Percentiles rank a stretch among this genome's conserved stretches.
These are phyloP conservation scores for Nomada lathburiana DNA, from an alignment of 2,888 invertebrate genomes.

Conservation along the genomic window DNA sequence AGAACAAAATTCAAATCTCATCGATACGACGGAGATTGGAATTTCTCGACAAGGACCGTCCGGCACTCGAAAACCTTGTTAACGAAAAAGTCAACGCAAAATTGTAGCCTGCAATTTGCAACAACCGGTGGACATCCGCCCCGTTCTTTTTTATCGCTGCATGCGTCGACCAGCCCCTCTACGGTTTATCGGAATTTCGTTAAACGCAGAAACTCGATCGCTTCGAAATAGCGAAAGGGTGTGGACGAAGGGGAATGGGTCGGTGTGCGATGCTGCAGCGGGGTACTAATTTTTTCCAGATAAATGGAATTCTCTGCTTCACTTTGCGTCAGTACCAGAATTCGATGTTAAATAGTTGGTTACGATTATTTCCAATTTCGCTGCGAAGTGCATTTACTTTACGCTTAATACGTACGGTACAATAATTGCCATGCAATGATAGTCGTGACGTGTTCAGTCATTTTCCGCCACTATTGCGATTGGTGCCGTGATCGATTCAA, in stretches of 20 bases:
- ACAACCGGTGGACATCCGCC: conserved; percentile 29
- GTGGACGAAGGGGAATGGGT: neutral
- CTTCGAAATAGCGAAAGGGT: conserved; percentile 8
- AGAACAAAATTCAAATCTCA: neutral
- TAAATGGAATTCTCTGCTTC: conserved; percentile 51
- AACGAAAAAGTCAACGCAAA: conserved; percentile 46
- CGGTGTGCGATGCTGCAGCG: neutral
- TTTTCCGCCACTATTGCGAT: too few species aligned
- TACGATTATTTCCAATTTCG: conserved; percentile 13
- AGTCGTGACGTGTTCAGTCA: too few species aligned
- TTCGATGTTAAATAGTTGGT: conserved; percentile 44
- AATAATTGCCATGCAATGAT: too few species aligned
- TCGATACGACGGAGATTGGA: conserved; percentile 4
- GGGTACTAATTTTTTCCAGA: conserved; percentile 46
- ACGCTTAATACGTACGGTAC: too few species aligned
- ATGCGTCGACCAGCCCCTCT: neutral
- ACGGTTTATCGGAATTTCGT: conserved; percentile 65
- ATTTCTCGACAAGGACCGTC: conserved; percentile 3
- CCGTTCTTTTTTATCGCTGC: conserved; percentile 28
- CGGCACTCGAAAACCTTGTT: conserved; percentile 31
- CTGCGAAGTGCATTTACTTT: neutral
- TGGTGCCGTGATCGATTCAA: too few species aligned
- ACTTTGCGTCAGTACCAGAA: conserved; percentile 36
- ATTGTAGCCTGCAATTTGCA: conserved; percentile 47
- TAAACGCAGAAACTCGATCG: conserved; percentile 54